Evolutionary conservation across 2,888 invertebrate species (phyloP).

Genomic region (Vandiemenella viatica): DNA sequence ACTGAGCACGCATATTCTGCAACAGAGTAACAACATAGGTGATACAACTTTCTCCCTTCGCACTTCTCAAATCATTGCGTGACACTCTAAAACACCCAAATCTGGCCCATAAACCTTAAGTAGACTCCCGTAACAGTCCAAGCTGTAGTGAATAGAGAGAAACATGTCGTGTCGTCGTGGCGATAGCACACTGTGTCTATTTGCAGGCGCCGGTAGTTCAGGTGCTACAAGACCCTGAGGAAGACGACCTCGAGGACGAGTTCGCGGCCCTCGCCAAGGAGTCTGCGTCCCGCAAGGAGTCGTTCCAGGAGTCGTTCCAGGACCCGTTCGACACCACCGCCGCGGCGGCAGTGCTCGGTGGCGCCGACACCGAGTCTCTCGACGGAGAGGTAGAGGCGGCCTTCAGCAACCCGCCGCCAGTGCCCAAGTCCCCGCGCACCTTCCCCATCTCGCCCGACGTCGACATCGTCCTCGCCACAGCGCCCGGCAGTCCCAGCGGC

Average conservation of each 20-base stretch:
- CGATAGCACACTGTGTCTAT: too few relatives aligned
- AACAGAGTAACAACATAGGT: too few relatives aligned
- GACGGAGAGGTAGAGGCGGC: neutral
- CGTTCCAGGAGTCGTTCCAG: conserved; percentile 26
- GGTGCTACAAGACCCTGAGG: neutral
- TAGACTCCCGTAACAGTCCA: too few relatives aligned
- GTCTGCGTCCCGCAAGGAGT: conserved; percentile 7
- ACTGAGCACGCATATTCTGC: too few relatives aligned
- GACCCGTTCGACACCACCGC: conserved; percentile 34
- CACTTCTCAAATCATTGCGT: too few relatives aligned
- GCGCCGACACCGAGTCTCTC: neutral
- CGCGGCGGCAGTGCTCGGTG: conserved; percentile 24
- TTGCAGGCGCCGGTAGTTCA: neutral
- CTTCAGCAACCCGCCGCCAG: neutral
- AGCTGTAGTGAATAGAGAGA: too few relatives aligned
- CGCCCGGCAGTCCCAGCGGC: neutral
- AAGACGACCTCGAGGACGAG: conserved; percentile 50
- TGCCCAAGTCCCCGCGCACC: neutral
- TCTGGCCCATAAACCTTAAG: too few relatives aligned
- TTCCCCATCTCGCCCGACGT: conserved; percentile 15
- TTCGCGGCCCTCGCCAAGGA: conserved; percentile 65
- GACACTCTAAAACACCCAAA: too few relatives aligned
- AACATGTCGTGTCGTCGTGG: too few relatives aligned
- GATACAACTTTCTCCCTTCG: too few relatives aligned
- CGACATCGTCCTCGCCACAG: conserved; percentile 12